Conservation (phyloP, 2,113 vertebrate genomes). For the Pseudolaguvia tuberculata region DNA sequence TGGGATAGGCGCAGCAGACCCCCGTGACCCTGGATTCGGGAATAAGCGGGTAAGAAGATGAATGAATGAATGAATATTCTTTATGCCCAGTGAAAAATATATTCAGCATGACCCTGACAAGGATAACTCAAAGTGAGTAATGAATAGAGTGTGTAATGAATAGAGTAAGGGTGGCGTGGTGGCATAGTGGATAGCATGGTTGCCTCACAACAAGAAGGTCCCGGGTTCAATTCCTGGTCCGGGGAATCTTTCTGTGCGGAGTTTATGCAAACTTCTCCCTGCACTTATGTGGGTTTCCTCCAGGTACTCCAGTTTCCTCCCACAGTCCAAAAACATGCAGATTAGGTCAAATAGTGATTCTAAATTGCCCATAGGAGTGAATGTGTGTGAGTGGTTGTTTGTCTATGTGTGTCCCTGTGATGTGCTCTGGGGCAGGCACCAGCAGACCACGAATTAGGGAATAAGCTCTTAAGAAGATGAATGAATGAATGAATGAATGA, state of each 20-base stretch:
- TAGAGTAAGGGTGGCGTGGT: not conserved
- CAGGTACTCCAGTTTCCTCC: no score
- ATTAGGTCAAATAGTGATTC: not conserved
- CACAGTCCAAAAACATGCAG: not conserved
- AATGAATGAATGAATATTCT: no score
- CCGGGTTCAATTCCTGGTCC: not conserved
- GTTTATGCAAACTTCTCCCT: not conserved
- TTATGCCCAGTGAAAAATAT: no score
- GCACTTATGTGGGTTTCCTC: not conserved
- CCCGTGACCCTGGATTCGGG: no score
- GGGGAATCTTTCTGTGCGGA: not conserved
- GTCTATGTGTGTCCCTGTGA: not conserved
- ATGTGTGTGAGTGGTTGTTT: no score
- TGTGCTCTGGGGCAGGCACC: not conserved
- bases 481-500: not conserved
- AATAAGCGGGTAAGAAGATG: no score
- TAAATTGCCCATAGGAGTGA: no score
- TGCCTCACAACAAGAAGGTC: not conserved
- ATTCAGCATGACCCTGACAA: no score
- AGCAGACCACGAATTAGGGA: not conserved
- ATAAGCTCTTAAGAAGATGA: not conserved
- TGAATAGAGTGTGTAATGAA: not conserved
- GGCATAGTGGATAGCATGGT: not conserved
- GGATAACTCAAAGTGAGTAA: no score
- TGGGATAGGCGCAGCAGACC: no score